Conservation (phyloP, 2,113 vertebrate species). For the Corythornis cristatus region DNA sequence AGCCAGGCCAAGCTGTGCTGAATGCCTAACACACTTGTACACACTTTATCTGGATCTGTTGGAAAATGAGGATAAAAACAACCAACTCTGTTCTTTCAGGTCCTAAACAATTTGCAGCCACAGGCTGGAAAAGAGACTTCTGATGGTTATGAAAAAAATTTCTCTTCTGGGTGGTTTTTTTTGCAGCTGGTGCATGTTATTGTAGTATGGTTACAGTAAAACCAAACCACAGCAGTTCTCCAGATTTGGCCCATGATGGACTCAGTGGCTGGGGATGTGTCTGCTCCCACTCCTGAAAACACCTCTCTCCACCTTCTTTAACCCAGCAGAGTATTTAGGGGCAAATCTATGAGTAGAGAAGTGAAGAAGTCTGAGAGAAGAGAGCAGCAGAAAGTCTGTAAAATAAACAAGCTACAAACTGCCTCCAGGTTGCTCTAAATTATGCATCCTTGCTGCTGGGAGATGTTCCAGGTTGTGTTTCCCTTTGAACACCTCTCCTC, state of each 20-base stretch:
- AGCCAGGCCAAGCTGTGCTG: not conserved
- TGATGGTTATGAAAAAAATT: not conserved
- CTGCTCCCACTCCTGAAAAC: not conserved
- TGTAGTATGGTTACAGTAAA: not conserved
- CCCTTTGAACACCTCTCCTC: not conserved
- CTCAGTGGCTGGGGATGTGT: not conserved
- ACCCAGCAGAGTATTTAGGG: not conserved
- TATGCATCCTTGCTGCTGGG: not conserved
- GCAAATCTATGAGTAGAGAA: not conserved
- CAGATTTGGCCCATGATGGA: not conserved
- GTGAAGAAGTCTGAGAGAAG: not conserved
- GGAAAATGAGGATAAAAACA: not conserved
- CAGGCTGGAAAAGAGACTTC: not conserved
- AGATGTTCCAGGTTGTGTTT: constrained; percentile 4
- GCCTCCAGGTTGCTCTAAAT: not conserved
- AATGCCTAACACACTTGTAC: rapidly evolving
- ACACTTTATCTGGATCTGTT: not conserved
- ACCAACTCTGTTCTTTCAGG: not conserved
- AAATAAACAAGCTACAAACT: constrained; percentile 22
- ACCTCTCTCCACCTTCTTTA: not conserved
- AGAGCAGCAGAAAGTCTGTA: not conserved
- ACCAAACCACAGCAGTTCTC: not conserved
- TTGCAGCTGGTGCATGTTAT: not conserved
- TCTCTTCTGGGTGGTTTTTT: not conserved
- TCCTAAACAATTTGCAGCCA: not conserved